phyloP scores from a whole-genome alignment of 23 tunicate genomes.

The Trididemnum nubilum region DNA sequence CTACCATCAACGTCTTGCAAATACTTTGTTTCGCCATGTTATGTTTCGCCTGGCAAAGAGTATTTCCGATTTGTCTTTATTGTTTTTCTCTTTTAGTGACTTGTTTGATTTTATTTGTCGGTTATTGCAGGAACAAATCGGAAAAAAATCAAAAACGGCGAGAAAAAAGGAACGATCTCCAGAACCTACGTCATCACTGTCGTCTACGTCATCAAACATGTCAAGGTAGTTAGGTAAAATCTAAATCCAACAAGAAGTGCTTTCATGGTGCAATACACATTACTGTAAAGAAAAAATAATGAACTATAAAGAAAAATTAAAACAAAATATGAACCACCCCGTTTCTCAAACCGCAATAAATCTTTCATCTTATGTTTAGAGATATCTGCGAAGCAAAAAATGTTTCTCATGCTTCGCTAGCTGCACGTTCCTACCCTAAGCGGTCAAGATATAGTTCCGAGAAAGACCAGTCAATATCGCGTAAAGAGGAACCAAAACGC shows the following conservation, averaged over 20 bases:
- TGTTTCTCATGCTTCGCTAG: background rate
- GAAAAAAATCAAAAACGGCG: background rate
- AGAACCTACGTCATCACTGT: slow-evolving; percentile 4
- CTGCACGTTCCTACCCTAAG: background rate
- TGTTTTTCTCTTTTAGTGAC: no score
- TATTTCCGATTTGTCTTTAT: no score
- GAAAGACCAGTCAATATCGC: background rate
- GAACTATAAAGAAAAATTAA: no score
- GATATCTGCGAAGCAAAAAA: background rate
- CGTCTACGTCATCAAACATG: slow-evolving; percentile 27
- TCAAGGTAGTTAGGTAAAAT: no score
- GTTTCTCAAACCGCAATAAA: background rate
- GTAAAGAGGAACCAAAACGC: background rate
- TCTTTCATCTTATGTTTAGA: background rate
- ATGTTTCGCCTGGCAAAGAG: no score
- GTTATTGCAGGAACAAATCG: background rate
- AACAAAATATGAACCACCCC: no score
- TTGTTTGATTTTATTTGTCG: no score
- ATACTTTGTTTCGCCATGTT: no score
- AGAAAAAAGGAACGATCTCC: background rate
- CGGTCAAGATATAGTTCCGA: background rate
- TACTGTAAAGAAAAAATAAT: no score
- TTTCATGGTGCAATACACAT: no score
- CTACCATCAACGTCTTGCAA: no score
- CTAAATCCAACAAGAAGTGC: no score